Evolutionary conservation across 2,888 invertebrate genomes (phyloP), one percentile per base, ranked within the genome.

Genomic region (Tiliacea aurago): DNA sequence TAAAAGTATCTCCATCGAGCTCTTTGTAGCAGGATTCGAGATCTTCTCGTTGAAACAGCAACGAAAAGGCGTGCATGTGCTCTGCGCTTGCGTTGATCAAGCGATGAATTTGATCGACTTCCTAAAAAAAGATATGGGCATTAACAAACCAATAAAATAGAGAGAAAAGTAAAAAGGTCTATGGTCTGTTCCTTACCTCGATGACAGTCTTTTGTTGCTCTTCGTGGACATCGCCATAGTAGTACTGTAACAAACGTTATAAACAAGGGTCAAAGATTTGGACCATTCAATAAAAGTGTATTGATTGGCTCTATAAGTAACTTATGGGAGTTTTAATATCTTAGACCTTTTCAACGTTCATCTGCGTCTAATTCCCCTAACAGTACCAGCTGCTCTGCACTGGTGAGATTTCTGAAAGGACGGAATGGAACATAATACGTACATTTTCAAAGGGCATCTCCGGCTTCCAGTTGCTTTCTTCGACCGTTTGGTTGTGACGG

Each of bases 371-470:
- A 53, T n/a, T 53, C 53, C n/a, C 6, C 2, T n/a, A 53, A 23
- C 23, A 23, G 15, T 23, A n/a, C 51, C 15, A 18, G 37, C 37
- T 37, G 37, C 4, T 37, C 28, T 1, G 28, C 5, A 37, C 45
- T 20, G 7, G 13, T 20, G 7, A 28, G 1, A 9, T 18, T 28
- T 20, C n/a, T 47, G 9, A 15, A 64, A 23, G 6, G 18, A 23
- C 7, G 37, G 11, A 23, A 51, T 11, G 37, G 7, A 23, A 51
- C 15, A 28, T 15, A 53, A n/a, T 96, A 20, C 3, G 56, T 33
- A 99, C 99, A 94, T 98, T 98, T 95, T 98, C 98, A 91, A 99
- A 99, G 0, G 99, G 99, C 92, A 98, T 98, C 95, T 99, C 99
- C 0, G 99, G 98, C 43, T 97, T 98, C 98, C 98, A 99, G 86